phyloP scores from a whole-genome alignment of 1,140 invertebrate genomes.

The Sinonovacula constricta region DNA sequence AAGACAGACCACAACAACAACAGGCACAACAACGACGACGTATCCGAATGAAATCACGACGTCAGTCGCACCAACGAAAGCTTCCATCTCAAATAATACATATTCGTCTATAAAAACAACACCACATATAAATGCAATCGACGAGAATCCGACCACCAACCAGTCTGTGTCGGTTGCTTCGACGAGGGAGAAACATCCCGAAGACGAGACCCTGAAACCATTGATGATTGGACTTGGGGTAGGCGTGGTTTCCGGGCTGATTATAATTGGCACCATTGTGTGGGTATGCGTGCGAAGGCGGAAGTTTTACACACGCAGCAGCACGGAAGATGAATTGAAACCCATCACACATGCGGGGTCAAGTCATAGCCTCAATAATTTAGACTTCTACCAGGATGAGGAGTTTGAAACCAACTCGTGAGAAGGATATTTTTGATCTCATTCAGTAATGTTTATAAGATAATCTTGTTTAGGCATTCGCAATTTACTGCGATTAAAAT shows the following conservation, averaged over 20 bases:
- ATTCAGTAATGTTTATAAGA: too few species aligned
- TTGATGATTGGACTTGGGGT: constrained; percentile 46
- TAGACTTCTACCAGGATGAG: constrained; percentile 39
- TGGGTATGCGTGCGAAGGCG: constrained; percentile 30
- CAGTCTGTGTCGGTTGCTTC: constrained; percentile 10
- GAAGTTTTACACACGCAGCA: constrained; percentile 31
- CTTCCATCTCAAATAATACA: not conserved
- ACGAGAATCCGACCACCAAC: constrained; percentile 6
- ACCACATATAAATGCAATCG: too few species aligned
- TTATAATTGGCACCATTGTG: constrained; percentile 33
- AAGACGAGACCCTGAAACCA: constrained; percentile 39
- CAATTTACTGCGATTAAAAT: too few species aligned
- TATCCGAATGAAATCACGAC: not conserved
- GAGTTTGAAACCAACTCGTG: constrained; percentile 33
- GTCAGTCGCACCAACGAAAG: constrained; percentile 7
- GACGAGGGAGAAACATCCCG: constrained; percentile 14
- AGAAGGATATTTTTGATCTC: too few species aligned
- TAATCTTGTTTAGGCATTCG: too few species aligned
- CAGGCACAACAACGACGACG: not conserved
- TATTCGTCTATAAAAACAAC: too few species aligned
- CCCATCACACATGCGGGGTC: constrained; percentile 36
- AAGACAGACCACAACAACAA: not conserved
- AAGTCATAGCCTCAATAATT: constrained; percentile 33
- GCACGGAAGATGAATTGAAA: constrained; percentile 43
- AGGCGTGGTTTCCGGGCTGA: constrained; percentile 32